These are phyloP conservation scores for Drosophila ananassae DNA, from an alignment of 1,140 invertebrate species.

Conservation along the genomic window DNA sequence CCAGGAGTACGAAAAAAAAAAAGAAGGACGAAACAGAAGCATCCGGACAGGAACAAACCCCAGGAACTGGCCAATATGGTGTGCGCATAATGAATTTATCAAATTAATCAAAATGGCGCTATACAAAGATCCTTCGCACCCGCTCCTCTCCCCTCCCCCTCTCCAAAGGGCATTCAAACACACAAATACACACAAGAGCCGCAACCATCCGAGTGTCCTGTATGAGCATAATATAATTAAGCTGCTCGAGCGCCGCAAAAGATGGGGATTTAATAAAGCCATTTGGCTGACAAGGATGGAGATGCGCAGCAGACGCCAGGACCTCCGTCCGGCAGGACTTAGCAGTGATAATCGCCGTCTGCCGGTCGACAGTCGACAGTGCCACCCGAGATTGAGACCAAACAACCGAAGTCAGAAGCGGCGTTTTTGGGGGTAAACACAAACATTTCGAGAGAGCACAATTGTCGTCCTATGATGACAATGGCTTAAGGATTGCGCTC, in stretches of 20 bases:
- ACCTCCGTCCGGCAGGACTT: slow-evolving; percentile 3
- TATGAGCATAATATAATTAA: slow-evolving; percentile 76
- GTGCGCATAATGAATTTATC: slow-evolving; percentile 79
- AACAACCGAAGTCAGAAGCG: slow-evolving; percentile 21
- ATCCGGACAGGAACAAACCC: slow-evolving; percentile 10
- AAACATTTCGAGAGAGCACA: neutral
- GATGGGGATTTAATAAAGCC: slow-evolving; percentile 80
- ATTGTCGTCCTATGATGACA: neutral
- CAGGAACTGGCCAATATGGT: slow-evolving; percentile 69
- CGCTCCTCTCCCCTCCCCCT: neutral
- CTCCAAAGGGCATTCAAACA: neutral
- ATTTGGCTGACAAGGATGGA: slow-evolving; percentile 62
- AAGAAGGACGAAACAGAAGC: slow-evolving; percentile 32
- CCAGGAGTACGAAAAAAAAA: neutral
- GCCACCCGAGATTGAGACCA: slow-evolving; percentile 31
- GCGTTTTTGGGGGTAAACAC: neutral
- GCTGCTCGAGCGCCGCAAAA: slow-evolving; percentile 58
- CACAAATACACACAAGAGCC: slow-evolving; percentile 52
- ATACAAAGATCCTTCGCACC: slow-evolving; percentile 23
- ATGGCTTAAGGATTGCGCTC: no score
- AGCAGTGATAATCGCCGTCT: slow-evolving; percentile 66
- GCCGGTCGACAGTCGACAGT: slow-evolving; percentile 52
- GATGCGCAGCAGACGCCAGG: slow-evolving; percentile 39
- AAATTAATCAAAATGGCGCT: slow-evolving; percentile 80
- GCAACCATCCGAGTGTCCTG: slow-evolving; percentile 35